Evolutionary conservation across 2,113 vertebrate genomes (phyloP).

Genomic region (Triplophysa dalaica): DNA sequence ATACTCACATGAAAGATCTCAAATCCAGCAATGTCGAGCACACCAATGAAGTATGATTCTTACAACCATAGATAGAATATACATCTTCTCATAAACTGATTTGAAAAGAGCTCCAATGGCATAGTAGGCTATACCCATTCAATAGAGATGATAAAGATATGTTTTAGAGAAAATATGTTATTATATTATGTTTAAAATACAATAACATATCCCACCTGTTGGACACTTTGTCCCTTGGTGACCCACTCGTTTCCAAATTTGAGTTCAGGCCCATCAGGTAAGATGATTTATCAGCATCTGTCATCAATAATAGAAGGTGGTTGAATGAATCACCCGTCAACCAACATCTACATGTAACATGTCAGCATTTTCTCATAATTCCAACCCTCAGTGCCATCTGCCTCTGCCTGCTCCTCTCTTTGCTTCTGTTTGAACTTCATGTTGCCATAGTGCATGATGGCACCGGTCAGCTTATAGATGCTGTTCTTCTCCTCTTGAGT

Average conservation of each 20-base stretch:
- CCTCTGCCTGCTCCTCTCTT: slow-evolving; percentile 79
- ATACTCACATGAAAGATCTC: slow-evolving; percentile 78
- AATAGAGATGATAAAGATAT: not conserved
- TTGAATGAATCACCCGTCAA: not conserved
- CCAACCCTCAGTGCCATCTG: slow-evolving; percentile 76
- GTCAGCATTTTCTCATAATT: not conserved
- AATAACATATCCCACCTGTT: slow-evolving; percentile 36
- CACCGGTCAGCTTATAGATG: slow-evolving; percentile 74
- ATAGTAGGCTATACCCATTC: slow-evolving; percentile 75
- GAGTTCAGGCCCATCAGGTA: slow-evolving; percentile 55
- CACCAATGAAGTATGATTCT: slow-evolving; percentile 86
- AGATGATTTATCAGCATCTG: slow-evolving; percentile 54
- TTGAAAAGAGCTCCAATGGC: slow-evolving; percentile 80
- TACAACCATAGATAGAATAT: slow-evolving; percentile 79
- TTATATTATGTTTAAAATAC: no score
- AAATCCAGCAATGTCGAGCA: slow-evolving; percentile 84
- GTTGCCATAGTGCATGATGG: slow-evolving; percentile 82
- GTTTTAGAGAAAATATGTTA: not conserved
- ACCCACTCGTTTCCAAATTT: slow-evolving; percentile 59
- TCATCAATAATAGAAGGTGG: not conserved
- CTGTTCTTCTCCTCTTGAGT: slow-evolving; percentile 75
- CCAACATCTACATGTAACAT: not conserved
- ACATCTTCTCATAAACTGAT: slow-evolving; percentile 87
- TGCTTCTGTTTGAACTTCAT: slow-evolving; percentile 84
- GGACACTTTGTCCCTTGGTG: slow-evolving; percentile 53